phyloP scores from a whole-genome alignment of 2,113 vertebrate species.

The Pachycephala philippinensis region DNA sequence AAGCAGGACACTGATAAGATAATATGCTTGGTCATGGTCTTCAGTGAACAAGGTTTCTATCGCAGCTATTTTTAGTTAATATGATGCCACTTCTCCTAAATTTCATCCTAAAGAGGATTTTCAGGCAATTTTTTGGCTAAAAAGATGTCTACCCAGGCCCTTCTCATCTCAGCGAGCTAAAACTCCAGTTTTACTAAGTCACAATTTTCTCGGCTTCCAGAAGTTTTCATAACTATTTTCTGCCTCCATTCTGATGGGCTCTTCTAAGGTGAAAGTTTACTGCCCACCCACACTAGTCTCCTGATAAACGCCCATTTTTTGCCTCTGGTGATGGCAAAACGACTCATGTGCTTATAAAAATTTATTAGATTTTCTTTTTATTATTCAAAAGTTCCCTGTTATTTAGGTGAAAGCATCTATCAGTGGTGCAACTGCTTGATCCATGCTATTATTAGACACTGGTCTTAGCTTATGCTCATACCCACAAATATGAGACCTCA shows the following conservation, averaged over 20 bases:
- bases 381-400: not conserved
- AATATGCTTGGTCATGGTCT: not conserved
- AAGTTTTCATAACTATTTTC: not conserved
- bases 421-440: not conserved
- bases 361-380: not conserved
- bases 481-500: not conserved
- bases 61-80: not conserved
- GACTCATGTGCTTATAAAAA: not conserved
- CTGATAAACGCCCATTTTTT: not conserved
- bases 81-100: not conserved
- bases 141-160: accelerated
- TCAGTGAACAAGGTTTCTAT: not conserved
- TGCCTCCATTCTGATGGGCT: not conserved
- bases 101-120: not conserved
- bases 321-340: not conserved
- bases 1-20: not conserved
- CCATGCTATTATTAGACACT: accelerated
- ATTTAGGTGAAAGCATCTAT: not conserved
- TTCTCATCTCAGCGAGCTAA: not conserved
- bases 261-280: not conserved
- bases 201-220: not conserved
- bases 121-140: not conserved
- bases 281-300: not conserved
- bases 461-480: not conserved
- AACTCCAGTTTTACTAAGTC: not conserved